Conservation (phyloP, 35 echinoderm and acorn worm genomes). For the Patiria miniata region DNA sequence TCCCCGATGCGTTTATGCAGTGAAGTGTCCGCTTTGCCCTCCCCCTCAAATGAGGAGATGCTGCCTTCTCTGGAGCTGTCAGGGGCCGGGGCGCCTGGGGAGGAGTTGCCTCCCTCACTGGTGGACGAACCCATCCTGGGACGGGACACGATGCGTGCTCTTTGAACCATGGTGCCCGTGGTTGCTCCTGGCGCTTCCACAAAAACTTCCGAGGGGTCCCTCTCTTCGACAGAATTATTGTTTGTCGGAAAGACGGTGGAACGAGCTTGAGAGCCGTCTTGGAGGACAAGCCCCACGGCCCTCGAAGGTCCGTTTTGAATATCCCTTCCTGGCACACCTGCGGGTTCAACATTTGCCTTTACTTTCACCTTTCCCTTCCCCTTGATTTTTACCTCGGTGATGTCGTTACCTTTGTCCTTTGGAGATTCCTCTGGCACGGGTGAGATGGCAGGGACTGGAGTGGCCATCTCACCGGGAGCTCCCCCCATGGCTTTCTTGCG, state of each 20-base stretch:
- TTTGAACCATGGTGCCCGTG: not conserved
- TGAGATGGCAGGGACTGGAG: not conserved
- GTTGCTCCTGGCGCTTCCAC: not conserved
- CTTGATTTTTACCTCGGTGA: not conserved
- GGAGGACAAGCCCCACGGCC: not conserved
- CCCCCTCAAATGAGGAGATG: not conserved
- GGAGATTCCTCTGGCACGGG: not conserved
- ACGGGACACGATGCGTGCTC: not conserved
- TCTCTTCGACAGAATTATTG: not conserved
- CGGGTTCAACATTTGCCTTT: not conserved
- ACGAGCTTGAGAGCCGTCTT: not conserved
- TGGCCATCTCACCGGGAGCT: not conserved
- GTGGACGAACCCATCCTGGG: not conserved
- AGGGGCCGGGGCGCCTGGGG: not conserved
- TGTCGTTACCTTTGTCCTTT: not conserved
- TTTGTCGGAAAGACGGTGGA: not conserved
- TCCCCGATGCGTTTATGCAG: conserved; percentile 86
- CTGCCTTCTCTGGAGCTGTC: not conserved
- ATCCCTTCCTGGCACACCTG: not conserved
- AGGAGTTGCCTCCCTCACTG: not conserved
- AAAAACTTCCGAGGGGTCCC: not conserved
- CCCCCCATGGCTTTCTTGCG: conserved; percentile 56
- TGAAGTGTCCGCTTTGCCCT: conserved; percentile 42
- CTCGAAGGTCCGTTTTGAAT: not conserved
- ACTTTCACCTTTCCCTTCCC: not conserved